Evolutionary conservation across 2,888 invertebrate species (phyloP).

Genomic region (Dolomedes plantarius): DNA sequence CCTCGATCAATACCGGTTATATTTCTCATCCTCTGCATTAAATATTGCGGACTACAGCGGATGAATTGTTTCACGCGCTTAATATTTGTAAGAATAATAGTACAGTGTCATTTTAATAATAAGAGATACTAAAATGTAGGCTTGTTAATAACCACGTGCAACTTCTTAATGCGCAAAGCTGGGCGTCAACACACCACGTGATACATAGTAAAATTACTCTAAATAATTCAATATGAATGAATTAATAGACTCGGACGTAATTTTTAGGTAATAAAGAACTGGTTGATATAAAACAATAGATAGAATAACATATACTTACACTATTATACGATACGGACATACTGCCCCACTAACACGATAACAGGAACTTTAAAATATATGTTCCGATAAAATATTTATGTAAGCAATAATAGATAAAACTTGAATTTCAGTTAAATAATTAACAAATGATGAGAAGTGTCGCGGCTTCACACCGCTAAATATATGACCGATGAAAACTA

Average conservation of each 20-base stretch:
- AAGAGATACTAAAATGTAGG: no score
- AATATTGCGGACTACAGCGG: not conserved
- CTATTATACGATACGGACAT: slow-evolving; percentile 60
- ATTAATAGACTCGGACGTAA: no score
- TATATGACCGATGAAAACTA: slow-evolving; percentile 9
- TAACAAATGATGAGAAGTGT: slow-evolving; percentile 38
- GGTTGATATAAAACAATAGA: no score
- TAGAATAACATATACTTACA: slow-evolving; percentile 58
- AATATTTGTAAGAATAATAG: no score
- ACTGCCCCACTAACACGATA: slow-evolving; percentile 28
- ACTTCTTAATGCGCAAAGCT: slow-evolving; percentile 38
- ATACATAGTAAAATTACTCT: slow-evolving; percentile 16
- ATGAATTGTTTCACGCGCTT: not conserved
- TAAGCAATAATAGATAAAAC: slow-evolving; percentile 42
- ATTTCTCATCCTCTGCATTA: not conserved
- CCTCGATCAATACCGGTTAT: slow-evolving; percentile 21
- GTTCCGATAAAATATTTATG: slow-evolving; percentile 41
- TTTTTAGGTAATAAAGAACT: no score
- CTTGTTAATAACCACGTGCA: slow-evolving; percentile 35
- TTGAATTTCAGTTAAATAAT: slow-evolving; percentile 24
- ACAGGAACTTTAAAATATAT: slow-evolving; percentile 33
- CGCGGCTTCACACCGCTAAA: slow-evolving; percentile 24
- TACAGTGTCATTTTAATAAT: no score
- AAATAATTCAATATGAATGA: not conserved
- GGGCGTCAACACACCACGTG: slow-evolving; percentile 69